Percentiles rank a stretch among this genome's conserved stretches.
Evolutionary conservation across 2,797 vertebrate genomes (phyloP).

Genomic region (Enteromius treurensis): DNA sequence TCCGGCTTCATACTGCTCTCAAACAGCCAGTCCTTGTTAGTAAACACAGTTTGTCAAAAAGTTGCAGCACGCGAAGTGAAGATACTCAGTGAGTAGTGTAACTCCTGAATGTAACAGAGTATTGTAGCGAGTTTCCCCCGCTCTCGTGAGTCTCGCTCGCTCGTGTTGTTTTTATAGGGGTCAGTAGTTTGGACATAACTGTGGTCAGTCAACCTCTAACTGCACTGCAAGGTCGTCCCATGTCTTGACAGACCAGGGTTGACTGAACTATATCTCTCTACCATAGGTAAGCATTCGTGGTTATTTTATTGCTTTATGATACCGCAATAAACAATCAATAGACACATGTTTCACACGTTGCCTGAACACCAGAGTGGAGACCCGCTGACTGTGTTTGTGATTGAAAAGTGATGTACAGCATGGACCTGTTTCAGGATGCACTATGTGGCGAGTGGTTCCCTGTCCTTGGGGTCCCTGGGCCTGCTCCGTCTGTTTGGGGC

Average conservation of each 20-base stretch:
- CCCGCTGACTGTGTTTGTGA: background rate
- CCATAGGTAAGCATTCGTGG: slow-evolving; percentile 14
- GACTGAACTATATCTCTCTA: slow-evolving; percentile 10
- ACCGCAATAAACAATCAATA: background rate
- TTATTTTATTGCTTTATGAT: slow-evolving; percentile 10
- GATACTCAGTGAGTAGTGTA: background rate
- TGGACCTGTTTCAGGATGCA: slow-evolving; percentile 71
- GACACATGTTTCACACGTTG: background rate
- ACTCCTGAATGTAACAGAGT: background rate
- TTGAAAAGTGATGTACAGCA: background rate
- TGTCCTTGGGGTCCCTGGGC: slow-evolving; percentile 85
- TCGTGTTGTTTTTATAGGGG: slow-evolving; percentile 9
- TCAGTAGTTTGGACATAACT: slow-evolving; percentile 30
- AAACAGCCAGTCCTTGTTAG: background rate
- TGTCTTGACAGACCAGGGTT: slow-evolving; percentile 25
- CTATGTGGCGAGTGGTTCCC: slow-evolving; percentile 76
- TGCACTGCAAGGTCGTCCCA: slow-evolving; percentile 43
- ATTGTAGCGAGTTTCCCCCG: background rate
- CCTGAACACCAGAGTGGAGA: background rate
- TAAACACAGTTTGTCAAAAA: slow-evolving; percentile 24
- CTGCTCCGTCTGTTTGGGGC: slow-evolving; percentile 84
- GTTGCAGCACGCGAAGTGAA: background rate
- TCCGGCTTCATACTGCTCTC: slow-evolving; percentile 24
- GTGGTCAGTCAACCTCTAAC: slow-evolving; percentile 40
- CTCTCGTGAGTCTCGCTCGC: background rate